Evolutionary conservation across 2,113 vertebrate species (phyloP), one percentile per base, ranked within the genome.

Genomic region (Dascyllus trimaculatus): DNA sequence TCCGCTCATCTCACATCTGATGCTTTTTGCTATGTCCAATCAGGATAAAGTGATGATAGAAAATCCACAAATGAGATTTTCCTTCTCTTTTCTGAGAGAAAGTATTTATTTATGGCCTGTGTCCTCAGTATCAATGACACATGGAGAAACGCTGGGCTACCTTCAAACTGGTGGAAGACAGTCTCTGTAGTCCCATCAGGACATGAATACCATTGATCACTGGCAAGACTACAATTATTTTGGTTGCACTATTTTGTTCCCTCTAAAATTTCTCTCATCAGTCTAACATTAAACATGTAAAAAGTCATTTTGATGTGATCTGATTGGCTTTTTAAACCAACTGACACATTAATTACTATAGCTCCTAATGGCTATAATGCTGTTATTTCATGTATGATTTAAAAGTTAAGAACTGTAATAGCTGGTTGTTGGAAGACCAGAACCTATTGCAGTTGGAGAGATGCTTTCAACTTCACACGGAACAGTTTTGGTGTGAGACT

Each of bases 81-180:
- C 48, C n/a, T 0, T 19, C 32, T 45, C 49, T 56, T 69, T 63
- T 54, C 53, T 62, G 15, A 57, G 43, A 61, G 24, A 57, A 22
- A 46, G 24, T 46, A 40, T 63, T 64, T 52, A 48, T 75, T 70
- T 59, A 18, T 70, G 59, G 45, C 45, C 63, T 48, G 25, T 38
- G 45, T 60, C 45, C 46, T 48, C 17, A 7, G 15, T 48, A 48
- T 48, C 15, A 46, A 2, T 1, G 32, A 35, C 6, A 35, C 32
- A 9, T 35, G 32, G 51, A 69, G 56, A 19, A 32, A n/a, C 7
- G n/a, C 67, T 60, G 60, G 45, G 53, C 57, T 25, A 21, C 40
- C 65, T 13, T 40, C 29, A 17, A 22, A 7, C 45, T 59, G 61
- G 58, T 46, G 10, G 9, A 24, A 40, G 11, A 22, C 62, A 21